Base-by-base conservation (phyloP, 2,797 vertebrate genomes). In the Manis crassicaudata region DNA sequence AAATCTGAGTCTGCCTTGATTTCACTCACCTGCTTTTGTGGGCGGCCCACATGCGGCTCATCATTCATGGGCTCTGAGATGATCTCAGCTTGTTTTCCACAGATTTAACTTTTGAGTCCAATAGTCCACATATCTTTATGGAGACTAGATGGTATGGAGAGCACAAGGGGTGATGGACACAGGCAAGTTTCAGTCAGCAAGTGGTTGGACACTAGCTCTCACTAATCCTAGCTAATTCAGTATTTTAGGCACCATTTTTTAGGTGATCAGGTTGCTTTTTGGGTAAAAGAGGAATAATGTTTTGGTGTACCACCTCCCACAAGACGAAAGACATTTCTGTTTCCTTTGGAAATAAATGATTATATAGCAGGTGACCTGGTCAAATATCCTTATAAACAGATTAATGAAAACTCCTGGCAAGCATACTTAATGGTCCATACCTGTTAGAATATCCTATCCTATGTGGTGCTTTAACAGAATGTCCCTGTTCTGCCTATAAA, bases 251-350 rank as follows among this genome's bases (percentile, higher is more conserved):
- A 86, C 25, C 20, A 16, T 35, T 75, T 88, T 2, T 80, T 58
- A 95, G 46, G 50, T 80, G 81, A 85, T 40, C 67, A 25, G 20
- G 58, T 11, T 81, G 14, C 0, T 72, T 4, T 76, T 62, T 68
- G n/a, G 6, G 13, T 86, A 56, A 93, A 88, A 95, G 17, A 77
- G 46, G 84, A 80, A 75, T n/a, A 85, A 70, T 63, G 58, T 80
- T 73, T 68, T 70, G 6, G 67, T 17, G 9, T 25, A 46, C 7
- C 50, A 12, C 29, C 29, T 93, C 5, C 56, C 63, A 32, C 35
- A 52, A 92, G 27, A 91, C 29, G 32, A 90, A 88, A 54, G 12
- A 73, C 12, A 12, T 32, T 80, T 21, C 10, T 54, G 35, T 73
- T 9, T 83, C 11, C 17, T 79, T 87, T 56, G 10, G 27, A 56